phyloP scores from a whole-genome alignment of 1,140 invertebrate genomes.

The Hylaeus volcanicus region DNA sequence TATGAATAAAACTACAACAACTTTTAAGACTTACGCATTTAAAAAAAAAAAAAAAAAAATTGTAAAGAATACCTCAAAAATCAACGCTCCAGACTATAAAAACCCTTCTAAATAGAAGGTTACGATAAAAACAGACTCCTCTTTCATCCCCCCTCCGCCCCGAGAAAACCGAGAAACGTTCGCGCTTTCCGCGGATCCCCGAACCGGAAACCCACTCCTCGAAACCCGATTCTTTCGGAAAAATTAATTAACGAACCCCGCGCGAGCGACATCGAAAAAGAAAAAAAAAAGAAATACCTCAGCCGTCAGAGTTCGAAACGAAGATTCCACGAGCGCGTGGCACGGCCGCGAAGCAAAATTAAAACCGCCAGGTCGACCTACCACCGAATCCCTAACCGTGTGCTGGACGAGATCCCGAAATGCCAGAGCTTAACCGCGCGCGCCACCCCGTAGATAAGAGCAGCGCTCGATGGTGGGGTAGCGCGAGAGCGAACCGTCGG shows the following conservation, averaged over 20 bases:
- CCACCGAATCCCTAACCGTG: conserved; percentile 8
- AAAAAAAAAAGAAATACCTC: background rate
- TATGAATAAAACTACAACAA: too few species aligned
- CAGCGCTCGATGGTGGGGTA: conserved; percentile 7
- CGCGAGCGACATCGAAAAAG: background rate
- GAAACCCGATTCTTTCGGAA: background rate
- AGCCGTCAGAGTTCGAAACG: background rate
- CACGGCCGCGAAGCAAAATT: conserved; percentile 12
- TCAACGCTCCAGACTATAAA: too few species aligned
- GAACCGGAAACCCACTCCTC: background rate
- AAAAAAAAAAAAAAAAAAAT: too few species aligned
- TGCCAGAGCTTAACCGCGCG: conserved; percentile 41
- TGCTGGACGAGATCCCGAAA: conserved; percentile 2
- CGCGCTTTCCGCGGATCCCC: background rate
- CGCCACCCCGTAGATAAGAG: conserved; percentile 46
- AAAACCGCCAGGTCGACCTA: background rate
- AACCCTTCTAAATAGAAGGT: too few species aligned
- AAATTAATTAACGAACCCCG: conserved; percentile 1
- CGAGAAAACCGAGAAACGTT: too few species aligned
- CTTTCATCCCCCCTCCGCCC: too few species aligned
- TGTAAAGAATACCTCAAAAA: too few species aligned
- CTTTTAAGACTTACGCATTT: too few species aligned
- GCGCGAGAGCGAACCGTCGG: background rate
- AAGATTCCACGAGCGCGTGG: background rate
- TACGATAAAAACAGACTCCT: too few species aligned